Conservation (phyloP, 2,888 invertebrate genomes). For the Trichacis sp. region DNA sequence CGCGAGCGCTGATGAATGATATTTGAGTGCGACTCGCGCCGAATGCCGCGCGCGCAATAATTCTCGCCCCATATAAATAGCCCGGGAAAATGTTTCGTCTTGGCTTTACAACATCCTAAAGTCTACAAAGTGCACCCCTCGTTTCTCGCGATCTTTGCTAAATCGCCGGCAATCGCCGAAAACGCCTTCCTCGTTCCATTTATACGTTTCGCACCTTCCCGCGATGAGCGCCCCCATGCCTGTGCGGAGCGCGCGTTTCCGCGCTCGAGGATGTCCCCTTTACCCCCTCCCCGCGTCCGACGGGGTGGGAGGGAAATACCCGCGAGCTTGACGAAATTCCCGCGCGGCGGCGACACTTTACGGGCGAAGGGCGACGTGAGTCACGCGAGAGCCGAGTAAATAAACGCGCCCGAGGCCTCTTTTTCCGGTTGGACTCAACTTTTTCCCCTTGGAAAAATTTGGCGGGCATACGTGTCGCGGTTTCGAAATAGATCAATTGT, state of each 20-base stretch:
- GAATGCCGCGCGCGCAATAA: not conserved
- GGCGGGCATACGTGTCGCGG: too few relatives aligned
- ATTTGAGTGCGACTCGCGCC: not conserved
- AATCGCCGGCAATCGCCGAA: not conserved
- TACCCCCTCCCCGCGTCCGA: slow-evolving; percentile 36
- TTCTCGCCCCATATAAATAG: slow-evolving; percentile 1
- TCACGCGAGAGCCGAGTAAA: too few relatives aligned
- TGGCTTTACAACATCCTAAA: not conserved
- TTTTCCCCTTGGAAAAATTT: too few relatives aligned
- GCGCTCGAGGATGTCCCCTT: slow-evolving; percentile 43
- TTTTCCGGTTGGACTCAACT: too few relatives aligned
- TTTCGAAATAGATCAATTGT: too few relatives aligned
- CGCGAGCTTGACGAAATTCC: slow-evolving; percentile 62
- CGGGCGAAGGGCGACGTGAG: slow-evolving; percentile 56
- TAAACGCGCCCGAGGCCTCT: too few relatives aligned
- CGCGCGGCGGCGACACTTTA: slow-evolving; percentile 64
- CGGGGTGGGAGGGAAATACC: slow-evolving; percentile 53
- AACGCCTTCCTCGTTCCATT: slow-evolving; percentile 55
- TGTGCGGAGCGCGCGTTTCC: slow-evolving; percentile 50
- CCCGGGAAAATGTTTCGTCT: slow-evolving; percentile 3
- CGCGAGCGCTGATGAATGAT: not conserved
- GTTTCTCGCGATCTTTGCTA: slow-evolving; percentile 42
- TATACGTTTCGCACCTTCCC: slow-evolving; percentile 11
- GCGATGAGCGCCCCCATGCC: slow-evolving; percentile 60
- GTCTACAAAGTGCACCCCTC: not conserved